Base-by-base conservation (phyloP, 2,888 invertebrate species). In the Tridacna gigas region DNA sequence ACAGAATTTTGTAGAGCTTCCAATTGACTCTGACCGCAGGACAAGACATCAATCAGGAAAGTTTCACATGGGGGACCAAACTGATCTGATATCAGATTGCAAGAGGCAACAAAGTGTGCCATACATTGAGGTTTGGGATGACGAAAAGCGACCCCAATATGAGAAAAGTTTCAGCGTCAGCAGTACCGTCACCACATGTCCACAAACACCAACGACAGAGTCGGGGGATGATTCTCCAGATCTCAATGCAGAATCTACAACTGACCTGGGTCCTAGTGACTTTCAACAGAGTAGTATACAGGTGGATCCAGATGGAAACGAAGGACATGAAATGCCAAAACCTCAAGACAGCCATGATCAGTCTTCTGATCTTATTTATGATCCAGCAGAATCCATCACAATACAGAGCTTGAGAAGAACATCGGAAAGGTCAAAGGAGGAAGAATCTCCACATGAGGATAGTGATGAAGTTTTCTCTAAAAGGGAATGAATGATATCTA, bases 81-180 rank as follows among this genome's bases (percentile, higher is more conserved):
- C 26, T 26, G 51, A 71, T 18, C 15, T 25, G 2, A 69, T 2
- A 45, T 45, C 45, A 7, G 45, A 15, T 3, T 71, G 22, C 51
- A 22, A 51, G 18, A 7, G 51, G 0, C 71, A 71, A 51, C 51
- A 71, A 25, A 71, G 71, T 26, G 22, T 26, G 51, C 25, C 51
- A 0, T 71, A 71, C 25, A 25, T 71, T 2, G 51, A 45, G n/a
- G 2, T 5, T 56, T 22, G 4, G 2, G 63, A 63, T 4, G 13
- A 22, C 9, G 22, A 4, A 2, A 63, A 3, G 1, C 48, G 71
- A 22, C 71, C 71, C 11, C 11, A 9, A 15, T 25, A 51, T 15
- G 7, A 71, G n/a, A n/a, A 71, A 20, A 71, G 71, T 51, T 4
- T 71, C 12, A 71, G 71, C 20, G 51, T 25, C 45, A 22, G 22